Evolutionary conservation across 2,888 invertebrate genomes (phyloP).

Genomic region (Ophioninae sp.): DNA sequence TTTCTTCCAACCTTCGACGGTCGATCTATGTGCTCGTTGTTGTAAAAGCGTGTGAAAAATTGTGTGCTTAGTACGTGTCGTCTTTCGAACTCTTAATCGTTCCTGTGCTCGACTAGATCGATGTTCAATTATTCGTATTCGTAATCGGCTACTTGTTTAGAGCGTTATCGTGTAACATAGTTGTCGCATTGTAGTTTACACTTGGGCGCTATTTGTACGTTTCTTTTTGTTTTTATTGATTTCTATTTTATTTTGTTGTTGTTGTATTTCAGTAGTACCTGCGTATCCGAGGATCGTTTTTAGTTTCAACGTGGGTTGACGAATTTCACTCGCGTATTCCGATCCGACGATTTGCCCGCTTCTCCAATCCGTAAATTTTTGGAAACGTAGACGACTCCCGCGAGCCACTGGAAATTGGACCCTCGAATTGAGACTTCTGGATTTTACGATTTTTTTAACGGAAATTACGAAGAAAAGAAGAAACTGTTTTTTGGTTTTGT

Average conservation of each 20-base stretch:
- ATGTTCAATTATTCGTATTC: constrained; percentile 1
- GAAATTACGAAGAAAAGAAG: no score
- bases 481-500: no score
- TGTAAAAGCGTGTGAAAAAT: not conserved
- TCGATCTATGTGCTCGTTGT: constrained; percentile 19
- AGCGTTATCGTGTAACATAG: not conserved
- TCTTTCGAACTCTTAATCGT: not conserved
- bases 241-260: no score
- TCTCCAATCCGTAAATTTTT: not conserved
- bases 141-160: not conserved
- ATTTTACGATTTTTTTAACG: no score
- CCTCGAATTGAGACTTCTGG: not conserved
- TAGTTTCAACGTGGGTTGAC: not conserved
- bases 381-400: not conserved
- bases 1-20: constrained; percentile 11
- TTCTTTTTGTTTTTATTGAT: not conserved
- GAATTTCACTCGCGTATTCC: constrained; percentile 1
- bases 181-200: constrained; percentile 24
- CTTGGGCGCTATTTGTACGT: constrained; percentile 1
- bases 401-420: not conserved
- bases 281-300: not conserved
- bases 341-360: not conserved
- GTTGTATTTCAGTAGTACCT: not conserved
- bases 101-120: constrained; percentile 21
- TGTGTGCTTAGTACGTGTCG: constrained; percentile 3